Percentiles rank a stretch among this genome's conserved stretches.
Conservation (phyloP, 2,113 vertebrate species). For the Zosterops lateralis region DNA sequence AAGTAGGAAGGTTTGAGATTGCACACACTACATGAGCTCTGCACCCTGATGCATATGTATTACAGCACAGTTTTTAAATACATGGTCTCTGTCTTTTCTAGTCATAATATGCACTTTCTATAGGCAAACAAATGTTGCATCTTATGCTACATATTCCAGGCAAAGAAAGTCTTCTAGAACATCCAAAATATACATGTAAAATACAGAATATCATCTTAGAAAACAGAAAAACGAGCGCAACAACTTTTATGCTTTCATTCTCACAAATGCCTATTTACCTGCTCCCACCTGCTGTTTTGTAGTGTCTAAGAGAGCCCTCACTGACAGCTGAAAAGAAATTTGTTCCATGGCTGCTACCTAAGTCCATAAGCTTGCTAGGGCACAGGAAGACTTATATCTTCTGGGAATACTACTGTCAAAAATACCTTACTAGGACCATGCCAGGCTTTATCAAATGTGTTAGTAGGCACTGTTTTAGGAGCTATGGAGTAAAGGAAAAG, state of each 20-base stretch:
- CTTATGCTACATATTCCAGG: background rate
- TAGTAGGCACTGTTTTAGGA: background rate
- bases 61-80: background rate
- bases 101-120: background rate
- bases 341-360: background rate
- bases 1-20: background rate
- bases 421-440: background rate
- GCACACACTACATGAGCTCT: background rate
- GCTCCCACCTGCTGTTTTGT: background rate
- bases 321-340: background rate
- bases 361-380: background rate
- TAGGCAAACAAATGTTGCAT: background rate
- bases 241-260: background rate
- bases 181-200: rapidly evolving
- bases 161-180: background rate
- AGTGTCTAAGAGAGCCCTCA: background rate
- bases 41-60: background rate
- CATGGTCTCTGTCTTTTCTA: background rate
- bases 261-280: background rate
- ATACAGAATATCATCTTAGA: background rate
- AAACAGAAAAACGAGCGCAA: background rate
- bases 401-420: background rate
- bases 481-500: background rate
- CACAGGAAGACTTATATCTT: background rate
- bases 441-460: background rate